A percentile compares a stretch with the other conserved stretches of the same genome.
These are phyloP conservation scores for Pampus argenteus DNA, from an alignment of 2,797 vertebrate genomes.

Conservation along the genomic window DNA sequence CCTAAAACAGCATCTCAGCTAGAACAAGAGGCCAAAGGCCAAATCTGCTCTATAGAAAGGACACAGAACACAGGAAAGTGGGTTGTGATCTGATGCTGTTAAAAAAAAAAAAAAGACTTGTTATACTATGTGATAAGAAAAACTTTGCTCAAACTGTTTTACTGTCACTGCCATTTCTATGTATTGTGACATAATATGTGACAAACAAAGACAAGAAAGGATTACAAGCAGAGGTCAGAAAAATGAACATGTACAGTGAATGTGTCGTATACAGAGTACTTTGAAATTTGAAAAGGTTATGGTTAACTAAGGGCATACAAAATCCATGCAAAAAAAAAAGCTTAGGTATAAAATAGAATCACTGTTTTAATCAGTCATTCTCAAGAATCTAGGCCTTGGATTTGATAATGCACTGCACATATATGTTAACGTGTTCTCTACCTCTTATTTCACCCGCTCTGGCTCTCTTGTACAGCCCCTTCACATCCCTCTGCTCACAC, in stretches of 20 bases:
- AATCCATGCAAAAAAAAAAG: not conserved
- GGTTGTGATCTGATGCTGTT: not conserved
- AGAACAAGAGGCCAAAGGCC: not conserved
- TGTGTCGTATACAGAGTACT: not conserved
- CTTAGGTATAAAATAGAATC: not conserved
- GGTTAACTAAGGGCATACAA: no score
- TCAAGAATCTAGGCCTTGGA: not conserved
- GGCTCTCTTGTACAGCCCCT: constrained; percentile 97
- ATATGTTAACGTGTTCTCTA: constrained; percentile 48
- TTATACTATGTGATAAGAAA: constrained; percentile 1
- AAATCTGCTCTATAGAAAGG: not conserved
- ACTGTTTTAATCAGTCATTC: not conserved
- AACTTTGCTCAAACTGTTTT: constrained; percentile 28
- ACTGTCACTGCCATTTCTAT: not conserved
- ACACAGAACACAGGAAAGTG: not conserved
- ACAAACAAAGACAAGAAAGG: not conserved
- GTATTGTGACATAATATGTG: not conserved
- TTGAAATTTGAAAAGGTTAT: not conserved
- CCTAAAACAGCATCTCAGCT: not conserved
- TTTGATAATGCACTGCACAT: not conserved
- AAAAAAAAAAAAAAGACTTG: not conserved
- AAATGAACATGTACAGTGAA: not conserved
- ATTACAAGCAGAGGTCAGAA: not conserved
- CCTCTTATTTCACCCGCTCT: constrained; percentile 98
- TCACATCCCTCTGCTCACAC: constrained; percentile 97